phyloP scores from a whole-genome alignment of 1,140 invertebrate genomes.

The Cyclina sinensis region DNA sequence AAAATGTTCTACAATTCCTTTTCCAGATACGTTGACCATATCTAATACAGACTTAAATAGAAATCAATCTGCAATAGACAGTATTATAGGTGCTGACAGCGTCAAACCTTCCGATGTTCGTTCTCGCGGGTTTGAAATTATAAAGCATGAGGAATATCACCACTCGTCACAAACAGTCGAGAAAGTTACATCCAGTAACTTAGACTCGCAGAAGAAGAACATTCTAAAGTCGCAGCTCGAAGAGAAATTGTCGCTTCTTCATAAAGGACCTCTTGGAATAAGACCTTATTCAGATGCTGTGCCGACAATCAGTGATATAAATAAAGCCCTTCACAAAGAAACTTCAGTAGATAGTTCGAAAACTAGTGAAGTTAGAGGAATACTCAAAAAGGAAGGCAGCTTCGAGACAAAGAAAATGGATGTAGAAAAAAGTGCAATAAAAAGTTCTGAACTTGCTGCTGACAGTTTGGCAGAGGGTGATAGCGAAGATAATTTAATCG shows the following conservation, averaged over 20 bases:
- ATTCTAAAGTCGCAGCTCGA: constrained; percentile 57
- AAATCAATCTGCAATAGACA: not conserved
- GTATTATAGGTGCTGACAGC: not conserved
- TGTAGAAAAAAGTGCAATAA: constrained; percentile 80
- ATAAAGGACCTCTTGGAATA: constrained; percentile 22
- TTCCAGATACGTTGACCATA: constrained; percentile 55
- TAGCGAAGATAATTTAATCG: constrained; percentile 23
- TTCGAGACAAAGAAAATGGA: constrained; percentile 85
- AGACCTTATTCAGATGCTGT: constrained; percentile 28
- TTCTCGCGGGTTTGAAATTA: constrained; percentile 59
- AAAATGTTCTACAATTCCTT: not conserved
- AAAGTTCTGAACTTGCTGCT: constrained; percentile 1
- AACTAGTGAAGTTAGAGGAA: constrained; percentile 71
- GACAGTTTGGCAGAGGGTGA: constrained; percentile 21
- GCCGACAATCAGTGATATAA: constrained; percentile 52
- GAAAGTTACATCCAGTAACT: constrained; percentile 46
- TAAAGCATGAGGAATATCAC: constrained; percentile 52
- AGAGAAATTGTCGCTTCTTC: constrained; percentile 39
- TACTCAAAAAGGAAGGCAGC: constrained; percentile 79
- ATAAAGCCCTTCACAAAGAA: constrained; percentile 59
- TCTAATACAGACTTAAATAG: constrained; percentile 46
- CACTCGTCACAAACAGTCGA: constrained; percentile 39
- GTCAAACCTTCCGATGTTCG: constrained; percentile 47
- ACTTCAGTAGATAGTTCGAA: constrained; percentile 59
- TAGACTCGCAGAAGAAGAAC: constrained; percentile 57